Conservation (phyloP, 2,888 invertebrate genomes). For the Gastrophysa polygoni region DNA sequence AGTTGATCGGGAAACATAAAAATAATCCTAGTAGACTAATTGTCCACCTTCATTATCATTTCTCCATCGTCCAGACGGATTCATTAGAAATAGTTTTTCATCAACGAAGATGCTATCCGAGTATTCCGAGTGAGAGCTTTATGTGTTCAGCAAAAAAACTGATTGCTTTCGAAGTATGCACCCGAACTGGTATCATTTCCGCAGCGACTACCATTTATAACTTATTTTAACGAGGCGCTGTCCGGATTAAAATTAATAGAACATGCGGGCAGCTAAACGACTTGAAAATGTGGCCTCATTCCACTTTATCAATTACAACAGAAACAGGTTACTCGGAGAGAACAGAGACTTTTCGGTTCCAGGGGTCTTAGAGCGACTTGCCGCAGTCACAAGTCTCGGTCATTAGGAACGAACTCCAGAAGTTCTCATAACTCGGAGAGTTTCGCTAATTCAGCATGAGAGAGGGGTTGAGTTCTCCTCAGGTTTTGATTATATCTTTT, state of each 20-base stretch:
- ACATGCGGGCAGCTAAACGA: constrained; percentile 37
- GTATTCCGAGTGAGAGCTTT: constrained; percentile 10
- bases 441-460: neutral
- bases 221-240: constrained; percentile 30
- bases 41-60: neutral
- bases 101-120: constrained; percentile 1
- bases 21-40: neutral
- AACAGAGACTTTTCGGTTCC: constrained; percentile 24
- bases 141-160: constrained; percentile 22
- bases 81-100: constrained; percentile 11
- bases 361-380: constrained; percentile 10
- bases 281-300: constrained; percentile 34
- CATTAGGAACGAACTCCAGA: neutral
- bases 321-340: constrained; percentile 31
- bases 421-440: neutral
- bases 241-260: constrained; percentile 36
- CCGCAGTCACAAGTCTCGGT: neutral
- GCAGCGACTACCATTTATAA: constrained; percentile 27
- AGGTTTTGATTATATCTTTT: neutral
- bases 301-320: constrained; percentile 35
- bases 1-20: no score
- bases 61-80: constrained; percentile 6
- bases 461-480: neutral
- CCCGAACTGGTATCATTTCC: constrained; percentile 21
- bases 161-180: constrained; percentile 25